phyloP scores from a whole-genome alignment of 2,113 vertebrate species.

The Fregata magnificens region DNA sequence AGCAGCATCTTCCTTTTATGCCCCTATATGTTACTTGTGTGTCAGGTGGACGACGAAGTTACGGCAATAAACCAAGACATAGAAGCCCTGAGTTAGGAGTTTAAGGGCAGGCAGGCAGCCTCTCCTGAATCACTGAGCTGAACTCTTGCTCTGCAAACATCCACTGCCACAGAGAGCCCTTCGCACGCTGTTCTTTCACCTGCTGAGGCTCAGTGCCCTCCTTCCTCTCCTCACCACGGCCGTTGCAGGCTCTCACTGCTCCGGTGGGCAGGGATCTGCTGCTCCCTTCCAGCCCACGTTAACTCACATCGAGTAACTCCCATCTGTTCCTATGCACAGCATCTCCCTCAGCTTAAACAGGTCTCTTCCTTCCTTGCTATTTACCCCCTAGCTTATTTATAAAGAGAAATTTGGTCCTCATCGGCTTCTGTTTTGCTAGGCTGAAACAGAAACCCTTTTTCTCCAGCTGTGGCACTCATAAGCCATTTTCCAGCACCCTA shows the following conservation, averaged over 20 bases:
- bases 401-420: neutral
- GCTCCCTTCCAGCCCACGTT: neutral
- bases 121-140: neutral
- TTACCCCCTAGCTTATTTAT: neutral
- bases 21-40: neutral
- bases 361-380: neutral
- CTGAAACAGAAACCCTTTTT: neutral
- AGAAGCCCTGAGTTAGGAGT: neutral
- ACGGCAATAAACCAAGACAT: fast-evolving
- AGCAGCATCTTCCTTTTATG: neutral
- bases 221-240: neutral
- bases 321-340: neutral
- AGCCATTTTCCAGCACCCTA: neutral
- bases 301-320: neutral
- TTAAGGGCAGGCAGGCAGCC: neutral
- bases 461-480: neutral
- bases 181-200: fast-evolving
- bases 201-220: neutral
- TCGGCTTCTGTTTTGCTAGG: fast-evolving
- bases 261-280: fast-evolving
- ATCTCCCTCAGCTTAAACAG: neutral
- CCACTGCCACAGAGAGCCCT: neutral
- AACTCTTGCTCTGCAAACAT: neutral
- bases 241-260: fast-evolving
- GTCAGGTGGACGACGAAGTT: neutral